These are phyloP conservation scores for Drosophila nannoptera DNA, from an alignment of 1,140 invertebrate species.

Conservation along the genomic window DNA sequence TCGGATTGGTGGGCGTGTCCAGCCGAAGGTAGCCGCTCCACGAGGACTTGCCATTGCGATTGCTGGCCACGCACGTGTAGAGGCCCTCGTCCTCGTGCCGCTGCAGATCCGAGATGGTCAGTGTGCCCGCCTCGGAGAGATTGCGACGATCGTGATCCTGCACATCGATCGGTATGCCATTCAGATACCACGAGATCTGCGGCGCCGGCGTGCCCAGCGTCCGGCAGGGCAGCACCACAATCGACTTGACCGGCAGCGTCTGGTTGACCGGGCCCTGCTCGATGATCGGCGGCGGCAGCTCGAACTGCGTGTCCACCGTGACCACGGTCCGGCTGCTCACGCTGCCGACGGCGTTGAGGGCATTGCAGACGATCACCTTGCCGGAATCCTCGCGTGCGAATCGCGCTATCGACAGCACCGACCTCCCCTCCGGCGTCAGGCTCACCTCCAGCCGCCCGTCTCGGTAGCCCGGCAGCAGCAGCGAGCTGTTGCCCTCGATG, in stretches of 20 bases:
- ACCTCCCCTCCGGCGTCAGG: constrained; percentile 82
- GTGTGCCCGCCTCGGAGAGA: constrained; percentile 84
- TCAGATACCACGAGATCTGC: constrained; percentile 90
- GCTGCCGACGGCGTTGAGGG: constrained; percentile 89
- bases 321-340: constrained; percentile 87
- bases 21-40: constrained; percentile 90
- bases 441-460: constrained; percentile 83
- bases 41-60: constrained; percentile 89
- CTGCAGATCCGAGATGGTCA: constrained; percentile 88
- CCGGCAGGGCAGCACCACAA: constrained; percentile 88
- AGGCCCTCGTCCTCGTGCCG: constrained; percentile 85
- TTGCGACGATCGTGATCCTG: constrained; percentile 83
- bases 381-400: constrained; percentile 84
- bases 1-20: constrained; percentile 89
- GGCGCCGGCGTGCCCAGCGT: constrained; percentile 87
- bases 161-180: constrained; percentile 84
- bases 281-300: constrained; percentile 92
- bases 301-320: constrained; percentile 87
- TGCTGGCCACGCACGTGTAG: constrained; percentile 91
- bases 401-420: constrained; percentile 82
- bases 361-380: constrained; percentile 88
- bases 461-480: constrained; percentile 85
- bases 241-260: constrained; percentile 88
- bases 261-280: constrained; percentile 93
- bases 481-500: constrained; percentile 85